A percentile compares a stretch with the other conserved stretches of the same genome.
phyloP scores from a whole-genome alignment of 2,888 invertebrate species.

The Cyrtodaria siliqua region DNA sequence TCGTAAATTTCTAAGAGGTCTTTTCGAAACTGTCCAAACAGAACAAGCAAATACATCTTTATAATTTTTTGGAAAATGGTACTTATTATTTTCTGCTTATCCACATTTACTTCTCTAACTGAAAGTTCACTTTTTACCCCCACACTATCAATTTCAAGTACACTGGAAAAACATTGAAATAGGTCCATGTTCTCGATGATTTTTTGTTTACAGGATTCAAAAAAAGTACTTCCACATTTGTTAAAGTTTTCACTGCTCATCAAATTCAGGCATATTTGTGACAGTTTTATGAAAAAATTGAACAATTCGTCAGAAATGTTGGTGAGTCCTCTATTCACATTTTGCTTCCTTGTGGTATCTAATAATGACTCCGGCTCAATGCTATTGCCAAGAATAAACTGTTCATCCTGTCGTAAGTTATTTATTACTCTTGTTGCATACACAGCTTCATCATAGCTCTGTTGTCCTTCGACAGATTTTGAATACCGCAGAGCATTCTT shows the following conservation, averaged over 20 bases:
- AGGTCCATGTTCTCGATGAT: conserved; percentile 13
- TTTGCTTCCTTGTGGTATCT: conserved; percentile 41
- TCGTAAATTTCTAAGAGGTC: conserved; percentile 22
- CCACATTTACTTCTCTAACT: conserved; percentile 2
- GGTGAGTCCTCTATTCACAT: conserved; percentile 48
- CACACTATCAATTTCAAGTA: conserved; percentile 1
- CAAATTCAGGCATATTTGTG: conserved; percentile 29
- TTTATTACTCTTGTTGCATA: conserved; percentile 27
- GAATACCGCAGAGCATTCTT: conserved; percentile 24
- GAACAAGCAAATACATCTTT: conserved; percentile 28
- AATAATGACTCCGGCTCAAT: conserved; percentile 44
- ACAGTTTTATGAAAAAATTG: conserved; percentile 35
- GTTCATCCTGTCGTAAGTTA: conserved; percentile 41
- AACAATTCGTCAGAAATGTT: conserved; percentile 43
- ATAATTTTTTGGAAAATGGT: conserved; percentile 22
- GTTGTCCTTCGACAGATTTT: conserved; percentile 6
- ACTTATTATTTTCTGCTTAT: conserved; percentile 7
- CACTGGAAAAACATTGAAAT: conserved; percentile 16
- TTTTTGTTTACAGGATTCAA: conserved; percentile 24
- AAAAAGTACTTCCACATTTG: conserved; percentile 38
- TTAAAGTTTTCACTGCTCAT: conserved; percentile 37
- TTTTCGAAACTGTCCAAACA: conserved; percentile 42
- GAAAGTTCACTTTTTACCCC: neutral
- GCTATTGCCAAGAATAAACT: conserved; percentile 22
- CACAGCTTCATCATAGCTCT: conserved; percentile 31